These are phyloP conservation scores for Petrocephalus microphthalmus DNA, from an alignment of 2,113 vertebrate genomes.

Conservation along the genomic window DNA sequence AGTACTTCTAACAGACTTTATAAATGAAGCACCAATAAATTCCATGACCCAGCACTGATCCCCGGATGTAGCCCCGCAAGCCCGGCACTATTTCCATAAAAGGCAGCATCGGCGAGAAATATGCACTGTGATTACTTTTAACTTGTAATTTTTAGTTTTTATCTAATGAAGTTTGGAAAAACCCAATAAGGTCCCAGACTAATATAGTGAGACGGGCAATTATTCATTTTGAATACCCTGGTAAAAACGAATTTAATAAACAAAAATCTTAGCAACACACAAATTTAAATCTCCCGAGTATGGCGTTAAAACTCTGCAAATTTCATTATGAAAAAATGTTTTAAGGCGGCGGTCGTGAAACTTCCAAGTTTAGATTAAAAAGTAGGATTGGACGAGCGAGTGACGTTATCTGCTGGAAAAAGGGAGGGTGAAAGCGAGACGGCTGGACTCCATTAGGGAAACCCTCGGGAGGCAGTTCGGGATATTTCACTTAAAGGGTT, in stretches of 20 bases:
- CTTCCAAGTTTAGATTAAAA: constrained; percentile 37
- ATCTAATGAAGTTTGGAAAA: neutral
- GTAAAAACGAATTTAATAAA: neutral
- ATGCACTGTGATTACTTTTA: constrained; percentile 11
- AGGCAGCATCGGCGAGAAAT: constrained; percentile 44
- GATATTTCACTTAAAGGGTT: constrained; percentile 57
- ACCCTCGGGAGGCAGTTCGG: constrained; percentile 56
- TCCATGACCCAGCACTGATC: constrained; percentile 30
- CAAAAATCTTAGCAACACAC: neutral
- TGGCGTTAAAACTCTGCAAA: neutral
- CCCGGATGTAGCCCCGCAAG: constrained; percentile 38
- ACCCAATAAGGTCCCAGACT: neutral
- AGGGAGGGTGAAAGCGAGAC: constrained; percentile 42
- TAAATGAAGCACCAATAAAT: constrained; percentile 9
- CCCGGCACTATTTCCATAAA: constrained; percentile 54
- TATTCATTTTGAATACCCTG: neutral
- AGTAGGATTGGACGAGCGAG: constrained; percentile 53
- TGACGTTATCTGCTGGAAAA: constrained; percentile 59
- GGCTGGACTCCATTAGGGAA: constrained; percentile 68
- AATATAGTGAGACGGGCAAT: neutral
- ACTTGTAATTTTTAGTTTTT: constrained; percentile 27
- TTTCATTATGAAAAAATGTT: constrained; percentile 16
- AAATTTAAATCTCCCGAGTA: neutral
- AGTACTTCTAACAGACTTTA: neutral
- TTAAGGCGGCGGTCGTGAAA: constrained; percentile 25